phyloP scores from a whole-genome alignment of 92 coral and sea anemone genomes.

The Blastomussa wellsi region DNA sequence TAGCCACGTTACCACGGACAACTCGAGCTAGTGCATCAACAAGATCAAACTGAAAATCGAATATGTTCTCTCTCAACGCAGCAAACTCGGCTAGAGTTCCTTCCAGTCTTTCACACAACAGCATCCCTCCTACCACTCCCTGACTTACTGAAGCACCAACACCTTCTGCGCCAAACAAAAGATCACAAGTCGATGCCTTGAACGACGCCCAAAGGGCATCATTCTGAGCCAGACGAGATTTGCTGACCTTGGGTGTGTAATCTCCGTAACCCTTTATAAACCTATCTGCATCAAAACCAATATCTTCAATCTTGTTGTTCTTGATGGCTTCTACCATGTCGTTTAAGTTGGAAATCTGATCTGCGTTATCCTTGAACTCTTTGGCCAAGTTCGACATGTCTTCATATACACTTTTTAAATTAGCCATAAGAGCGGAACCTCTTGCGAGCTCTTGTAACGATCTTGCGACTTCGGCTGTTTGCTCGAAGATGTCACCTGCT shows the following conservation, averaged over 20 bases:
- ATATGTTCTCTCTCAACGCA: constrained; percentile 62
- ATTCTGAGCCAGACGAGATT: constrained; percentile 41
- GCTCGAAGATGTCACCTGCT: constrained; percentile 55
- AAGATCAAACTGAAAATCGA: constrained; percentile 74
- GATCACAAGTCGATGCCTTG: constrained; percentile 56
- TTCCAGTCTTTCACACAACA: constrained; percentile 66
- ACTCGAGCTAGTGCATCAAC: constrained; percentile 68
- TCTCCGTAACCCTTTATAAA: constrained; percentile 57
- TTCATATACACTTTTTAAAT: constrained; percentile 5
- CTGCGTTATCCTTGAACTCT: constrained; percentile 42
- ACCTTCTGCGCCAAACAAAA: constrained; percentile 51
- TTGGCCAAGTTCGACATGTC: constrained; percentile 31
- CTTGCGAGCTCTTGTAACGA: constrained; percentile 26
- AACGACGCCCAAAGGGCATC: constrained; percentile 61
- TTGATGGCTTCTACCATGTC: constrained; percentile 42
- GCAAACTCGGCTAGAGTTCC: constrained; percentile 68
- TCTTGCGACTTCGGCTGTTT: constrained; percentile 40
- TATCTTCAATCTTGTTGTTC: constrained; percentile 16
- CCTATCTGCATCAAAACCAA: constrained; percentile 49
- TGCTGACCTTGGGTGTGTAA: constrained; percentile 64
- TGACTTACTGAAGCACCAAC: constrained; percentile 25
- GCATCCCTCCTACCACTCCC: constrained; percentile 59
- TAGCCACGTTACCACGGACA: constrained; percentile 61
- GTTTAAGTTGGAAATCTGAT: constrained; percentile 43
- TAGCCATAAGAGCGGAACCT: constrained; percentile 17